Evolutionary conservation across 2,797 vertebrate species (phyloP), one percentile per base, ranked within the genome.

Genomic region (Pipistrellus pipistrellus): DNA sequence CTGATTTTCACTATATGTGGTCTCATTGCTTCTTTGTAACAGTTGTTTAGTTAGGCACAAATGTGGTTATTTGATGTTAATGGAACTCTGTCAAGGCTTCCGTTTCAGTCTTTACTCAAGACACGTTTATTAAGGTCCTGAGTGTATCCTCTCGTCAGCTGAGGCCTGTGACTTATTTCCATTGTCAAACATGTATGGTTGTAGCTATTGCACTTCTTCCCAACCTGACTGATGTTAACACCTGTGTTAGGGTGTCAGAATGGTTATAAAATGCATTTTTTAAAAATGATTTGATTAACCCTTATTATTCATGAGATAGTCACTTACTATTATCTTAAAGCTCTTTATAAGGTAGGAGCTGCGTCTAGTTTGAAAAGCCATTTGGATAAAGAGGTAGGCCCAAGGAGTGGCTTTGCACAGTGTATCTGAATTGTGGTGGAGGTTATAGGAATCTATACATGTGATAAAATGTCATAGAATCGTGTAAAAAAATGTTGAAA

Each of bases 51-150:
- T 44, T 84, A 78, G 27, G 71, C 85, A 93, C 80, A 96, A 83
- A 84, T 20, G 9, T 64, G 62, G 25, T 25, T 76, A 86, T 88
- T 72, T 68, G 72, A 91, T 97, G 62, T 90, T 25, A 15, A 30
- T 69, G 38, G 38, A 27, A 88, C 87, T 95, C 72, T 71, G 30
- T 89, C 88, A 72, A 87, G 53, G 41, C 15, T 77, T 68, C 35
- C 55, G 90, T 95, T 97, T 82, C 92, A 96, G 71, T 87, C 72
- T 90, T 84, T 53, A n/a, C 86, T 95, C 78, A 41, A 87, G 85
- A 75, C 72, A 11, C 18, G 1, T 41, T 82, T 72, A 62, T 68
- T 55, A 84, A 69, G 46, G 72, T 41, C 76, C 76, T 77, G 51
- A 77, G 57, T 92, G 82, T 78, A 77, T 3, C 25, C 41, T 59